Conservation (phyloP, 2,113 vertebrate species). For the Lepisosteus oculatus region DNA sequence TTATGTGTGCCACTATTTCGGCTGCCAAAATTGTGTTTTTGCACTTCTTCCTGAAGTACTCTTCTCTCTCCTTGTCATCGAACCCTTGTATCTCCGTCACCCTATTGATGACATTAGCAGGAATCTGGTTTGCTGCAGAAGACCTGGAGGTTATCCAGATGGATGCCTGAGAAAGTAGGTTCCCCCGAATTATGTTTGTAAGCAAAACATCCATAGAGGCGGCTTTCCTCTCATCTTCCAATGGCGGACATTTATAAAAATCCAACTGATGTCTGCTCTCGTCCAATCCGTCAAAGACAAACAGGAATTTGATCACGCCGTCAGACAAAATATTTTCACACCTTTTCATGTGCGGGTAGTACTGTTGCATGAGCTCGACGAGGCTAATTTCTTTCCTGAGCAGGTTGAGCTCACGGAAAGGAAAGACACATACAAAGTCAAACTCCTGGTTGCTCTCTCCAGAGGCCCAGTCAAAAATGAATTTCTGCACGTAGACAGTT, state of each 20-base stretch:
- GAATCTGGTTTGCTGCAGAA: background rate
- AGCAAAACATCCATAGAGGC: background rate
- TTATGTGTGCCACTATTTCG: background rate
- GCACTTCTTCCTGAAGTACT: constrained; percentile 10
- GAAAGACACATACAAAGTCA: constrained; percentile 15
- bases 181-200: constrained; percentile 8
- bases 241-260: constrained; percentile 4
- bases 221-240: background rate
- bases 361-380: constrained; percentile 1
- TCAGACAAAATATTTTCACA: background rate
- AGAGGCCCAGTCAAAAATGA: background rate
- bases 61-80: constrained; percentile 1
- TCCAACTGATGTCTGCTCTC: constrained; percentile 2
- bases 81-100: constrained; percentile 17
- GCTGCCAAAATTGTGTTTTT: background rate
- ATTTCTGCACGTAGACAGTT: constrained; percentile 4
- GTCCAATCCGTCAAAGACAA: constrained; percentile 19
- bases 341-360: constrained; percentile 13
- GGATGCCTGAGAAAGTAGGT: constrained; percentile 1
- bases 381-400: constrained; percentile 1
- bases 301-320: background rate
- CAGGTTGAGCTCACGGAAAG: constrained; percentile 15
- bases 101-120: background rate
- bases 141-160: constrained; percentile 14
- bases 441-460: background rate